phyloP scores from a whole-genome alignment of 2,888 invertebrate species.

The Lottia gigantea region DNA sequence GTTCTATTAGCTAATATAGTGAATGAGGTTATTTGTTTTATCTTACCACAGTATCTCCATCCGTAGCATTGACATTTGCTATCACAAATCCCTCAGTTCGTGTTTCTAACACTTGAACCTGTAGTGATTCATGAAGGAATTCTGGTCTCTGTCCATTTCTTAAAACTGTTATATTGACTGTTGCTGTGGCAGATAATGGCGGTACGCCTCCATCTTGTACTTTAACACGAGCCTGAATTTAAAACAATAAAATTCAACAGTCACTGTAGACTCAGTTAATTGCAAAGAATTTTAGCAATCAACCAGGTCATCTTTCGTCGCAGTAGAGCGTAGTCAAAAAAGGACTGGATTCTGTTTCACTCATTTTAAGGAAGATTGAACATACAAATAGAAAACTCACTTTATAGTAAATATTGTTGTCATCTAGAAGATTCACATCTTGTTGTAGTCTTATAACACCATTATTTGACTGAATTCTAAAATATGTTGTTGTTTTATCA shows the following conservation, averaged over 20 bases:
- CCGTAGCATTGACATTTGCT: slow-evolving; percentile 42
- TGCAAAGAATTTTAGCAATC: too few species aligned
- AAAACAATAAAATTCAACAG: neutral
- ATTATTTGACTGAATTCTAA: slow-evolving; percentile 31
- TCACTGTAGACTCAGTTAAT: too few species aligned
- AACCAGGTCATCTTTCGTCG: too few species aligned
- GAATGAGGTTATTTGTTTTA: too few species aligned
- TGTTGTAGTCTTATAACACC: slow-evolving; percentile 30
- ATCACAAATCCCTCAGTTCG: slow-evolving; percentile 47
- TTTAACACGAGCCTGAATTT: slow-evolving; percentile 42
- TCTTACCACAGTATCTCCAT: slow-evolving; percentile 39
- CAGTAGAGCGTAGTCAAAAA: too few species aligned
- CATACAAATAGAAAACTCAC: slow-evolving; percentile 31
- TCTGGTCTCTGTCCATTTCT: slow-evolving; percentile 44
- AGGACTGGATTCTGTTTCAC: too few species aligned
- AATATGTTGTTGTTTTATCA: slow-evolving; percentile 41
- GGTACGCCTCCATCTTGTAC: slow-evolving; percentile 60
- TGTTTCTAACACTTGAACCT: slow-evolving; percentile 50
- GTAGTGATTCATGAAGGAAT: slow-evolving; percentile 73
- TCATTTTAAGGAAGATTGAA: too few species aligned
- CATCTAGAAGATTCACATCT: slow-evolving; percentile 40
- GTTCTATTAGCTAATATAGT: too few species aligned
- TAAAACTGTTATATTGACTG: slow-evolving; percentile 42
- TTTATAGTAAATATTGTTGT: slow-evolving; percentile 40
- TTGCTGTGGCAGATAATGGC: slow-evolving; percentile 42